These are phyloP conservation scores for Microcebus murinus DNA, from an alignment of 2,113 vertebrate genomes.

Conservation along the genomic window DNA sequence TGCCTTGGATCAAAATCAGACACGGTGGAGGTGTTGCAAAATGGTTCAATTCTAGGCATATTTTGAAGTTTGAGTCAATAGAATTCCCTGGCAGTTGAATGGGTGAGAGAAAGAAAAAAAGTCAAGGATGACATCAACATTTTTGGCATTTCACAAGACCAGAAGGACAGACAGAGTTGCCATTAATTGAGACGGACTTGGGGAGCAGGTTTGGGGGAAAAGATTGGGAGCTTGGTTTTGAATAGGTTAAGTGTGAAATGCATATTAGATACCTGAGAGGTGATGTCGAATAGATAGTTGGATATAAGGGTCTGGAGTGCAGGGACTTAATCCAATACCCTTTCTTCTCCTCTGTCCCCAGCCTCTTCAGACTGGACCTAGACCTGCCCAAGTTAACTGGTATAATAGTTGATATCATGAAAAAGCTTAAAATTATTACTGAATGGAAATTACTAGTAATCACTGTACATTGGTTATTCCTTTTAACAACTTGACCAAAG, in stretches of 20 bases:
- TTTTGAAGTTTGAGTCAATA: background rate
- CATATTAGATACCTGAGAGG: background rate
- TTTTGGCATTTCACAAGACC: background rate
- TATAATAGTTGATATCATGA: background rate
- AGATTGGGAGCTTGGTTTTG: background rate
- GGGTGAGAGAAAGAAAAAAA: background rate
- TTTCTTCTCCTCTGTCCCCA: background rate
- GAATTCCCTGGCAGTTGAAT: background rate
- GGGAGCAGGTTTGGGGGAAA: background rate
- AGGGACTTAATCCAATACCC: background rate
- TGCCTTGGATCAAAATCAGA: background rate
- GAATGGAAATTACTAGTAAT: background rate
- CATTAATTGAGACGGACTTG: background rate
- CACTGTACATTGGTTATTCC: background rate
- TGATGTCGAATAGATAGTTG: background rate
- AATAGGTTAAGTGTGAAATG: background rate
- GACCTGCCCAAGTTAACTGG: background rate
- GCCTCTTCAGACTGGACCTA: background rate
- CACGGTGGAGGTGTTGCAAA: background rate
- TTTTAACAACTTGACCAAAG: background rate
- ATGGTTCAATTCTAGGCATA: background rate
- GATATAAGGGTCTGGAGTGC: background rate
- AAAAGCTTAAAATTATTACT: background rate
- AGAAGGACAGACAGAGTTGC: background rate
- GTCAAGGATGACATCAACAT: background rate